phyloP scores from a whole-genome alignment of 2,113 vertebrate genomes.

The Astur gentilis region DNA sequence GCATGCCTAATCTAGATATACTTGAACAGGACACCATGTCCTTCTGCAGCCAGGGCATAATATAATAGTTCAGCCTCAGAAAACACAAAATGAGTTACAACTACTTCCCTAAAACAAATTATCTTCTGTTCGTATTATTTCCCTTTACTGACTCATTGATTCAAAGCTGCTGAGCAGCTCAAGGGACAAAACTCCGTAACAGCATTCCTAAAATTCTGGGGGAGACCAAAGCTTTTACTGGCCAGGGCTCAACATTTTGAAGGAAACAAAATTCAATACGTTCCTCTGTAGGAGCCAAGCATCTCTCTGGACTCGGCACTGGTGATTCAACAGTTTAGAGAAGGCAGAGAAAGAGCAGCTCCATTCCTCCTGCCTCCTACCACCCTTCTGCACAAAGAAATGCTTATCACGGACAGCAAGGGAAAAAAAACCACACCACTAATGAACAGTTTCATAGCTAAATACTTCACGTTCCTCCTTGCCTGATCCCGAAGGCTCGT shows the following conservation, averaged over 20 bases:
- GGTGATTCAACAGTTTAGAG: constrained; percentile 1
- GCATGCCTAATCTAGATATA: neutral
- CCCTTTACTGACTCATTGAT: constrained; percentile 9
- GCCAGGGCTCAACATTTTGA: constrained; percentile 9
- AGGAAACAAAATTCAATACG: constrained; percentile 40
- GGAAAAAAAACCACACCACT: neutral
- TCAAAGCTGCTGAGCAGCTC: neutral
- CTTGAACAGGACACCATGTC: neutral
- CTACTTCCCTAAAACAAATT: constrained; percentile 11
- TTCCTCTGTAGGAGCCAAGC: neutral
- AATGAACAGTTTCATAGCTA: neutral
- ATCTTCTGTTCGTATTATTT: neutral
- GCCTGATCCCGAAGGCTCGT: neutral
- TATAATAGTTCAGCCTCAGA: neutral
- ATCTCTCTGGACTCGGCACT: neutral
- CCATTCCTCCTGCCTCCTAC: constrained; percentile 9
- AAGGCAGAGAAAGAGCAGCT: neutral
- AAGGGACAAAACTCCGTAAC: neutral
- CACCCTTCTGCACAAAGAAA: neutral
- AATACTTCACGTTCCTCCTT: neutral
- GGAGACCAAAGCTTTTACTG: constrained; percentile 61
- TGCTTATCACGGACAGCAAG: neutral
- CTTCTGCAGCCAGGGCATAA: neutral
- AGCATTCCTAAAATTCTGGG: constrained; percentile 57
- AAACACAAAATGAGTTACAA: neutral